Evolutionary conservation across 1,140 invertebrate species (phyloP), one percentile per base, ranked within the genome.

Genomic region (Hyphantria cunea): DNA sequence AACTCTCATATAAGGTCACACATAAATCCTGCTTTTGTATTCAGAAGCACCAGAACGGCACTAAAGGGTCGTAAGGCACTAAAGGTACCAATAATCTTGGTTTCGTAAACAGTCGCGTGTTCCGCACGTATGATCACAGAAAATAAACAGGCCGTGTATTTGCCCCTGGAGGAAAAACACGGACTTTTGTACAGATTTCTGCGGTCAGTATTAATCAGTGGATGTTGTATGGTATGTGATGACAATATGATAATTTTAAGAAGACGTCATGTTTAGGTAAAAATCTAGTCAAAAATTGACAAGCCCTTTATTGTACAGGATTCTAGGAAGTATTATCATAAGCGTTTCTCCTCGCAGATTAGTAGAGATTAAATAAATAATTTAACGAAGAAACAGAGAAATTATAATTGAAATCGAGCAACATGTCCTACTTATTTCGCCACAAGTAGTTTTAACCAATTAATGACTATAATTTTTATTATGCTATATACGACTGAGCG

Each of bases 11-110:
- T 13, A 44, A 44, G 12, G 6, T 13, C 6, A 13, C 6, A n/a
- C 41, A 44, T 44, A 44, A 44, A 44, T 13, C 41, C 12, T 44
- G 41, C 12, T 44, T n/a, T 44, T 44, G 41, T 44, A 12, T 44
- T 44, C 41, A 7, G 12, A 44, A 44, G 41, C 12, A 44, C 11
- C 41, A 44, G 13, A 12, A n/a, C 7, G 41, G 41, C 13, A 44
- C n/a, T 44, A 44, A 44, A 44, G 10, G 41, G 6, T 12, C 34
- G 34, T 37, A 37, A 44, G 12, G 12, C n/a, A 12, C 12, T 13
- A n/a, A 39, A 39, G 7, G 37, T 7, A 39, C 9, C 37, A 39
- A 39, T 39, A 39, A 39, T 39, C 37, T 39, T 39, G n/a, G 37
- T 39, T 9, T 7, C 37, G 37, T n/a, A 39, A 39, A 14, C 13